A percentile compares a stretch with the other conserved stretches of the same genome.
Conservation (phyloP, 2,888 invertebrate species). For the Tetheella fluctuosa region DNA sequence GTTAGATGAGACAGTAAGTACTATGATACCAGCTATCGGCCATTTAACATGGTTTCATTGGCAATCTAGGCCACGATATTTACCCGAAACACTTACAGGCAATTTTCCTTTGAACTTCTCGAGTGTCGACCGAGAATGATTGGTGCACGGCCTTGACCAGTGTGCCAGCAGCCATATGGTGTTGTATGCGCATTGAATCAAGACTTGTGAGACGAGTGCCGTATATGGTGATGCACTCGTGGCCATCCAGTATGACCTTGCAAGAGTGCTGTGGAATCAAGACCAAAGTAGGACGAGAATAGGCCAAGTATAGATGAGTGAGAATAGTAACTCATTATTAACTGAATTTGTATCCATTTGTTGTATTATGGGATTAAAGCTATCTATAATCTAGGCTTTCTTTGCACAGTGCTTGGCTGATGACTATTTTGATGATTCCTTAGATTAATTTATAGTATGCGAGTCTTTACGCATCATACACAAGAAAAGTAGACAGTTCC, state of each 20-base stretch:
- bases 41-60: slow-evolving; percentile 26
- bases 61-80: slow-evolving; percentile 48
- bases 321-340: slow-evolving; percentile 6
- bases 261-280: slow-evolving; percentile 45
- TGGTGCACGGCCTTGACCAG: slow-evolving; percentile 64
- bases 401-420: not conserved
- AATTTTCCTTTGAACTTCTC: slow-evolving; percentile 56
- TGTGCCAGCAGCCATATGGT: slow-evolving; percentile 58
- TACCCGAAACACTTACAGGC: slow-evolving; percentile 45
- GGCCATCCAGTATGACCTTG: slow-evolving; percentile 55
- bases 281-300: slow-evolving; percentile 29
- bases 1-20: not conserved
- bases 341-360: not conserved
- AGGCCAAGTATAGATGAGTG: slow-evolving; percentile 10
- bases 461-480: not conserved
- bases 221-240: slow-evolving; percentile 56
- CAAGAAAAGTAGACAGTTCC: not conserved
- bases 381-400: not conserved
- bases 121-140: slow-evolving; percentile 44
- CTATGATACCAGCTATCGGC: not conserved
- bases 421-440: not conserved
- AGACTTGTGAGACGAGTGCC: slow-evolving; percentile 53
- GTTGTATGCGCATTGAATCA: slow-evolving; percentile 49
- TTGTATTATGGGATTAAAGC: not conserved
- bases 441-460: slow-evolving; percentile 1